Evolutionary conservation across 2,113 vertebrate genomes (phyloP).

Genomic region (cattle (Bos taurus)): ARS-UCD2.0 NC_037328.1:136767501-136768000

Average conservation of each 20-base stretch:
- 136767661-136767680: neutral
- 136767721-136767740: neutral
- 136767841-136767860: neutral
- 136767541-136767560: neutral
- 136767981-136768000: neutral
- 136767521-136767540: neutral
- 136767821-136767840: neutral
- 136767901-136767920: neutral
- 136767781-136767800: neutral
- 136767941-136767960: neutral
- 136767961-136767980: neutral
- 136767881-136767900: neutral
- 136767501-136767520: slow-evolving; percentile 9
- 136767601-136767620: neutral
- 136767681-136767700: neutral
- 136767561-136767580: neutral
- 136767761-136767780: neutral
- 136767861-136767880: neutral
- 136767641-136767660: neutral
- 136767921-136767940: neutral
- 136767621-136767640: neutral
- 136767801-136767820: neutral
- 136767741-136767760: neutral
- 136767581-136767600: neutral
- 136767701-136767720: neutral